Evolutionary conservation across 1,140 invertebrate genomes (phyloP).

Genomic region (Diorhabda sublineata): DNA sequence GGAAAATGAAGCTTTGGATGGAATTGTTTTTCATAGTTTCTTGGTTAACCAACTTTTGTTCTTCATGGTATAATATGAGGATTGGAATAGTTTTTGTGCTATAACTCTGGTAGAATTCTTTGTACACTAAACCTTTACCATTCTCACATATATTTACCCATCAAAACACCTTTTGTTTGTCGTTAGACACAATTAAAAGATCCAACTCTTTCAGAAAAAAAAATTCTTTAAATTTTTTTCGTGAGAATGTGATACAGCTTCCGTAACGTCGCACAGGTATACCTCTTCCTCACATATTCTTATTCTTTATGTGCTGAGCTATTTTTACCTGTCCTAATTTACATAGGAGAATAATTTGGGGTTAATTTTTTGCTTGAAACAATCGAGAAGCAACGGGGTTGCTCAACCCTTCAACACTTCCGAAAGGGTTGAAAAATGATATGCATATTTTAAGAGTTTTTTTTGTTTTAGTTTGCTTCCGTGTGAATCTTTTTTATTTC

Average conservation of each 20-base stretch:
- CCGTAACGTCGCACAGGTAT: constrained; percentile 15
- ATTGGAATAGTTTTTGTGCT: no score
- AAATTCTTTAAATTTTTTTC: constrained; percentile 21
- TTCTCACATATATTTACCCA: constrained; percentile 14
- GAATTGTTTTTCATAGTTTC: no score
- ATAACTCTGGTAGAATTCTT: no score
- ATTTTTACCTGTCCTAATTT: constrained; percentile 29
- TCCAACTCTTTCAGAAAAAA: constrained; percentile 5
- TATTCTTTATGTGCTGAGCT: constrained; percentile 16
- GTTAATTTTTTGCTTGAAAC: constrained; percentile 40
- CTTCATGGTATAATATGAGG: no score
- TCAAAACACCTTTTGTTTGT: constrained; percentile 15
- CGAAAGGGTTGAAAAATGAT: constrained; percentile 31
- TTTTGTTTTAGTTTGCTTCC: constrained; percentile 32
- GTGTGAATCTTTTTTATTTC: constrained; percentile 35
- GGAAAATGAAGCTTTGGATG: no score
- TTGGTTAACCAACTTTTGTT: no score
- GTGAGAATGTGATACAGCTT: constrained; percentile 25
- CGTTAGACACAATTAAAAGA: constrained; percentile 8
- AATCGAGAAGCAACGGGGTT: constrained; percentile 25
- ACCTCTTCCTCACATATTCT: constrained; percentile 13
- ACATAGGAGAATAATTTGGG: constrained; percentile 36
- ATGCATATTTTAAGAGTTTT: constrained; percentile 33
- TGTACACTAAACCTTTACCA: background rate
- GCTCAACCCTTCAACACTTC: constrained; percentile 24